Evolutionary conservation across 2,797 vertebrate genomes (phyloP).

Genomic region (Falco columbarius): DNA sequence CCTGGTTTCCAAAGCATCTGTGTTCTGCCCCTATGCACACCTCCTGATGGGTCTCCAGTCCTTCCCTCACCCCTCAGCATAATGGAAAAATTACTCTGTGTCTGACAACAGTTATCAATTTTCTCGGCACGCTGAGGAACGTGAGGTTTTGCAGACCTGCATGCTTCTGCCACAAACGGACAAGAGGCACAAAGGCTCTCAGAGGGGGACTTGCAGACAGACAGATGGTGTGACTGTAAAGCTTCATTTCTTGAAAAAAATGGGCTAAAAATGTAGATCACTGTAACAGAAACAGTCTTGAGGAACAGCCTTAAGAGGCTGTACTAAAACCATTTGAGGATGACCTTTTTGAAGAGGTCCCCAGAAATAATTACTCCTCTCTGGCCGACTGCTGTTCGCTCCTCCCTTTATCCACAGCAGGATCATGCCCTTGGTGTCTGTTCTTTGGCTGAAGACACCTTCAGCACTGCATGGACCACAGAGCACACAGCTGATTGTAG

Average conservation of each 20-base stretch:
- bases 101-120: not conserved
- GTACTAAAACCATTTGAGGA: not conserved
- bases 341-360: not conserved
- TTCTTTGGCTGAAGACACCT: not conserved
- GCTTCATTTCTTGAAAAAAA: not conserved
- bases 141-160: not conserved
- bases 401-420: not conserved
- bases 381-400: not conserved
- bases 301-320: not conserved
- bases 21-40: not conserved
- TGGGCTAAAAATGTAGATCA: conserved; percentile 28
- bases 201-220: not conserved
- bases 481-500: fast-evolving
- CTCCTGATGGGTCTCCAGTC: not conserved
- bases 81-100: fast-evolving
- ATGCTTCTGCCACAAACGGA: fast-evolving
- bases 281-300: not conserved
- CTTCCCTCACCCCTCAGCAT: not conserved
- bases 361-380: not conserved
- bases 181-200: not conserved
- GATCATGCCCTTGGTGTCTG: not conserved
- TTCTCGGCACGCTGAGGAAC: not conserved
- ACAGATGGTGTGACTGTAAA: not conserved
- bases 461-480: not conserved
- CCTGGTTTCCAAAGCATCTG: not conserved